Conservation (phyloP, 2,797 vertebrate species). For the Ataeniobius toweri region DNA sequence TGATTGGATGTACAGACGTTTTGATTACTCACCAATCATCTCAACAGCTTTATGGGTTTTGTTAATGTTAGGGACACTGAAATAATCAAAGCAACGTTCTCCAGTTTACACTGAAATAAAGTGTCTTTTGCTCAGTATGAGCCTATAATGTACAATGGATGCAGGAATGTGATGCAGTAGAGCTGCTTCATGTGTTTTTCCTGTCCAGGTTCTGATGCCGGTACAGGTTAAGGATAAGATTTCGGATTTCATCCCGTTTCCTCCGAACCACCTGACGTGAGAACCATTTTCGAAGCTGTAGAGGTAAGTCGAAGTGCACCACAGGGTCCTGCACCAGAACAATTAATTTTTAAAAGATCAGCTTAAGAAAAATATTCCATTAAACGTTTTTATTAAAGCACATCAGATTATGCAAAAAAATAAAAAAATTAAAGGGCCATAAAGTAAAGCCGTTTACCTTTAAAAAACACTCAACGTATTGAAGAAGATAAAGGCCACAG, state of each 20-base stretch:
- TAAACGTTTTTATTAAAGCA: neutral
- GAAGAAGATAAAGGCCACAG: slow-evolving; percentile 94
- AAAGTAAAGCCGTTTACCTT: slow-evolving; percentile 78
- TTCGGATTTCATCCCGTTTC: slow-evolving; percentile 93
- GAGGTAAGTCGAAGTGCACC: slow-evolving; percentile 90
- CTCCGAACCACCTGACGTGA: slow-evolving; percentile 88
- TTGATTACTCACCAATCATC: slow-evolving; percentile 17
- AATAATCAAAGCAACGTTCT: slow-evolving; percentile 33
- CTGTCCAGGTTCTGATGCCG: slow-evolving; percentile 83
- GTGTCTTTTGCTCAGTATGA: slow-evolving; percentile 70
- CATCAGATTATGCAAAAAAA: neutral
- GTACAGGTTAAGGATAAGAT: slow-evolving; percentile 90
- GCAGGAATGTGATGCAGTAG: slow-evolving; percentile 36
- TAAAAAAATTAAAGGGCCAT: neutral
- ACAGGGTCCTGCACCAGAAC: slow-evolving; percentile 86
- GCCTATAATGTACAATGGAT: slow-evolving; percentile 46
- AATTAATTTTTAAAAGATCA: neutral
- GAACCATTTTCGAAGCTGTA: slow-evolving; percentile 91
- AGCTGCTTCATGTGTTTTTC: slow-evolving; percentile 15
- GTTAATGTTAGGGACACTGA: neutral
- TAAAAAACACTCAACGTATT: slow-evolving; percentile 94
- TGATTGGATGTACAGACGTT: neutral
- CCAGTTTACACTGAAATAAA: slow-evolving; percentile 54
- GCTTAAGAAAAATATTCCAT: slow-evolving; percentile 1
- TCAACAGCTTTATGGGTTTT: slow-evolving; percentile 4